These are phyloP conservation scores for Mus caroli DNA, from an alignment of 2,797 vertebrate genomes.

Conservation along the genomic window DNA sequence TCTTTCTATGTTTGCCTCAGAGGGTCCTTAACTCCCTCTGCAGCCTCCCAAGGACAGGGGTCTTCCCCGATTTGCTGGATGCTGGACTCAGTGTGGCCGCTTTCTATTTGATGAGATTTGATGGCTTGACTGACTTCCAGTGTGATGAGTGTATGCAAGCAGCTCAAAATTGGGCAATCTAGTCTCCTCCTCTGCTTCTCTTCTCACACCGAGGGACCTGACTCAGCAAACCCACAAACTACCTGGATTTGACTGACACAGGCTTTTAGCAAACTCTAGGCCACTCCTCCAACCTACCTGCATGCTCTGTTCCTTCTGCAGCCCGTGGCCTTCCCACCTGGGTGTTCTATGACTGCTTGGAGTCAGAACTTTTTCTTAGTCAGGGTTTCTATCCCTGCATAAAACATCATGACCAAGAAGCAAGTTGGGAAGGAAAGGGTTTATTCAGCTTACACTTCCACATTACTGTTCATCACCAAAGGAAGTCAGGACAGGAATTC, in stretches of 20 bases:
- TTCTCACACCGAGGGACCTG: neutral
- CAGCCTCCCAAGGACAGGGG: neutral
- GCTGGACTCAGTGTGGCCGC: no score
- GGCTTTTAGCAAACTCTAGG: accelerated
- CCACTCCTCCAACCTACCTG: no score
- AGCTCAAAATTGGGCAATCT: no score
- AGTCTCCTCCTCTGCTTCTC: neutral
- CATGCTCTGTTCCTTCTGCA: neutral
- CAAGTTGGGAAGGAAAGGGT: neutral
- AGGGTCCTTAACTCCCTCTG: no score
- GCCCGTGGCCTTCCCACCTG: neutral
- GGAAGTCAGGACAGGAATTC: neutral
- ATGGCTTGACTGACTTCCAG: neutral
- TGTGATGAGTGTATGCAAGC: no score
- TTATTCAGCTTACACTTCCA: neutral
- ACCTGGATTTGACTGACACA: no score
- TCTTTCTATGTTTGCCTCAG: no score
- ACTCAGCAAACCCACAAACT: neutral
- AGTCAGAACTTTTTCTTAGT: neutral
- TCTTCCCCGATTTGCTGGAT: no score
- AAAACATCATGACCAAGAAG: neutral
- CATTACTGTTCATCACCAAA: neutral
- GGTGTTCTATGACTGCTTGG: neutral
- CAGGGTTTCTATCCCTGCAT: neutral
- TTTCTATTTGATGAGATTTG: neutral